These are phyloP conservation scores for Luidia sarsii DNA, from an alignment of 53 echinoderm and acorn worm species.

Conservation along the genomic window DNA sequence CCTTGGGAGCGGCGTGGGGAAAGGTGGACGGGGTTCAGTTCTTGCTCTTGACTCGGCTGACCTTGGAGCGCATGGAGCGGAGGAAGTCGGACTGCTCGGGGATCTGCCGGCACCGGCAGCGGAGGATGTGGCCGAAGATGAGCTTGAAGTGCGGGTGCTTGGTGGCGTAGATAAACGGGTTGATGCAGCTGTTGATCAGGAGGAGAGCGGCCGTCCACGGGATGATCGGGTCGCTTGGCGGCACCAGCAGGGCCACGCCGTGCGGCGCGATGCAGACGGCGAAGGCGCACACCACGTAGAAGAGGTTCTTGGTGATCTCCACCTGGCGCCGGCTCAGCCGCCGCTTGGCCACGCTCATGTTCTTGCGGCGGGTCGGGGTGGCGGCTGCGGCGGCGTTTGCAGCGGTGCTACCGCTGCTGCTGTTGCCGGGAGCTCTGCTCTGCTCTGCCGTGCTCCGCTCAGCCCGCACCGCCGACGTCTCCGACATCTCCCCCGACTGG, in stretches of 20 bases:
- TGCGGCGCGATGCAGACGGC: constrained; percentile 81
- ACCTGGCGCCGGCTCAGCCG: constrained; percentile 73
- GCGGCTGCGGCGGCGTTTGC: not conserved
- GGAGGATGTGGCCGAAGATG: constrained; percentile 73
- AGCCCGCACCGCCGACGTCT: constrained; percentile 27
- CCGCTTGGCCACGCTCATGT: constrained; percentile 55
- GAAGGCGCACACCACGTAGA: constrained; percentile 90
- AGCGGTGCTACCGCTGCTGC: not conserved
- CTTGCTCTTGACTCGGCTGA: constrained; percentile 18
- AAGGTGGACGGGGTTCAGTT: too few species aligned
- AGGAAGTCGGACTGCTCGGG: constrained; percentile 81
- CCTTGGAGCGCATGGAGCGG: constrained; percentile 67
- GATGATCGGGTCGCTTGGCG: constrained; percentile 80
- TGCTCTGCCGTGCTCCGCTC: constrained; percentile 2
- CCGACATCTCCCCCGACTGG: constrained; percentile 42
- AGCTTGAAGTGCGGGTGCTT: constrained; percentile 92
- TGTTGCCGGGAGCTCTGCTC: not conserved
- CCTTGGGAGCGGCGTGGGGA: too few species aligned
- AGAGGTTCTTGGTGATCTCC: constrained; percentile 84
- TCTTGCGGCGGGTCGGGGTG: constrained; percentile 12
- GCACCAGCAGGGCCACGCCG: constrained; percentile 75
- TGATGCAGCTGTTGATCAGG: constrained; percentile 80
- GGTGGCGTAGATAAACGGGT: constrained; percentile 90
- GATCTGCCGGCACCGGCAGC: constrained; percentile 63
- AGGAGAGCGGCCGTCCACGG: constrained; percentile 86